Conservation (phyloP, 2,888 invertebrate species). For the Parascotia fuliginaria region DNA sequence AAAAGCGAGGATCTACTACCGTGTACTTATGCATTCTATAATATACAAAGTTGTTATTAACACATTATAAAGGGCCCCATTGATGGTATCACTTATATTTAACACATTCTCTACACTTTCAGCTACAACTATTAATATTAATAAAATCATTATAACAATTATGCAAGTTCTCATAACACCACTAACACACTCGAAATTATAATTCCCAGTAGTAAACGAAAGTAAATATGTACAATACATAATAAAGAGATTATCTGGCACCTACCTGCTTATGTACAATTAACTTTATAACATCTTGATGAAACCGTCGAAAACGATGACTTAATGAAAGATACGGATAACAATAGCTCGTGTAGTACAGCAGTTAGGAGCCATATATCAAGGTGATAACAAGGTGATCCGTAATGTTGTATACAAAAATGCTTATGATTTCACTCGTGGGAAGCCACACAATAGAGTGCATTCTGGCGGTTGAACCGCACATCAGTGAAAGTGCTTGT, state of each 20-base stretch:
- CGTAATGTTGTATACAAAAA: constrained; percentile 20
- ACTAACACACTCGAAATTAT: constrained; percentile 28
- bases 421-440: constrained; percentile 43
- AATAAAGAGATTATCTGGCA: constrained; percentile 39
- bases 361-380: constrained; percentile 14
- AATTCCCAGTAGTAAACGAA: constrained; percentile 42
- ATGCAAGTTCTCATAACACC: constrained; percentile 4
- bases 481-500: constrained; percentile 27
- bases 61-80: not conserved
- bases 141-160: constrained; percentile 1
- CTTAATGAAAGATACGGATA: too few relatives aligned
- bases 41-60: too few relatives aligned
- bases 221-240: constrained; percentile 44
- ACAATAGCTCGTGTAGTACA: too few relatives aligned
- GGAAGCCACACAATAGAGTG: constrained; percentile 23
- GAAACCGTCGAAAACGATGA: constrained; percentile 14
- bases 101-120: not conserved
- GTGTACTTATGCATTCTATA: too few relatives aligned
- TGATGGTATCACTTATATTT: not conserved
- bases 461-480: constrained; percentile 3
- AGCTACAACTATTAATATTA: not conserved
- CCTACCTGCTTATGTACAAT: not conserved
- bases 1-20: too few relatives aligned
- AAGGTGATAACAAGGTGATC: constrained; percentile 3
- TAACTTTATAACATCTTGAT: constrained; percentile 13